Conservation (phyloP, 30 jellyfish, hydroid and myxozoan genomes). For the Sanderia malayensis region DNA sequence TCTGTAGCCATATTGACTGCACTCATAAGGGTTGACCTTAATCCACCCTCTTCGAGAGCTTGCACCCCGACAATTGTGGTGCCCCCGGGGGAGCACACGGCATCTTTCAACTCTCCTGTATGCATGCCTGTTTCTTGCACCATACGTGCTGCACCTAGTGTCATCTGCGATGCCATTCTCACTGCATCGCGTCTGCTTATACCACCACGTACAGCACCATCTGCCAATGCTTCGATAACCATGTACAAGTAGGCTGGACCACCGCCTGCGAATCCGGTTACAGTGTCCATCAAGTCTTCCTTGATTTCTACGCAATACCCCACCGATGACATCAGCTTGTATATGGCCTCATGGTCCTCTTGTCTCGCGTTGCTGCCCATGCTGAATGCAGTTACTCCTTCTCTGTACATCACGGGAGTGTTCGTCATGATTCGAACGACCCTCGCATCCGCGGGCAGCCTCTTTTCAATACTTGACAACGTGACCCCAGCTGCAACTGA, state of each 20-base stretch:
- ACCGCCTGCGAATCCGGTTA: slow-evolving; percentile 86
- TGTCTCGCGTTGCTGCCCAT: slow-evolving; percentile 43
- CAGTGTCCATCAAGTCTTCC: slow-evolving; percentile 72
- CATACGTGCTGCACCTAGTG: slow-evolving; percentile 77
- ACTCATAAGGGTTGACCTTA: slow-evolving; percentile 63
- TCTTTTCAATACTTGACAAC: slow-evolving; percentile 33
- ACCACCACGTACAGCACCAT: slow-evolving; percentile 85
- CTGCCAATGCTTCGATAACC: slow-evolving; percentile 79
- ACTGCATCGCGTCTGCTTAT: slow-evolving; percentile 61
- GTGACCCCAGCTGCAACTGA: slow-evolving; percentile 87
- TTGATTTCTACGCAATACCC: slow-evolving; percentile 74
- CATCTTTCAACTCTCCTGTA: slow-evolving; percentile 64
- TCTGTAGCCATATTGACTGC: slow-evolving; percentile 61
- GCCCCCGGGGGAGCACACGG: slow-evolving; percentile 83
- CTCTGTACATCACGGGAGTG: slow-evolving; percentile 63
- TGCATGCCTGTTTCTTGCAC: slow-evolving; percentile 68
- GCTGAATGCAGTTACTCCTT: slow-evolving; percentile 76
- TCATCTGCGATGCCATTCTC: slow-evolving; percentile 74
- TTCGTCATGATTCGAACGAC: slow-evolving; percentile 74
- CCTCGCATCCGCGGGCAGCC: slow-evolving; percentile 49
- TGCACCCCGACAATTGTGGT: slow-evolving; percentile 75
- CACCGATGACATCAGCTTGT: slow-evolving; percentile 60
- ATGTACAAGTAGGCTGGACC: slow-evolving; percentile 89
- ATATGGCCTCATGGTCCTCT: slow-evolving; percentile 59
- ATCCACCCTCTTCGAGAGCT: slow-evolving; percentile 64